Base-by-base conservation (phyloP, 2,797 vertebrate species). In the Tokudaia muenninki region DNA sequence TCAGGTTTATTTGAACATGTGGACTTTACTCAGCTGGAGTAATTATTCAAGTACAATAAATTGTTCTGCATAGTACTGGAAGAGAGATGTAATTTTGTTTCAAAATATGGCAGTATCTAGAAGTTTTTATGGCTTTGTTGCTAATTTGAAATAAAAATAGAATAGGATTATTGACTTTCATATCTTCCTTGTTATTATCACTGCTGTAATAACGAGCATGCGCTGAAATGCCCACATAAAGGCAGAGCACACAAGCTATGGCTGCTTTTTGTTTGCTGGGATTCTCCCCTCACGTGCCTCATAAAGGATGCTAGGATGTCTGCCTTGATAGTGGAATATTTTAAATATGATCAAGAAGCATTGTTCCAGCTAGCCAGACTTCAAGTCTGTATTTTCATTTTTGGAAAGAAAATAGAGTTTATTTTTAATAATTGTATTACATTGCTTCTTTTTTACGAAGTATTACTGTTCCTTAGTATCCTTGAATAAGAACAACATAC, bases 131-230 rank as follows among this genome's bases (percentile, higher is more conserved):
- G 70, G 80, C 55, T 93, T 44, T 96, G 26, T 59, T 78, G 70
- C 96, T 96, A 97, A 87, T 84, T 97, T 94, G 94, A 97, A 97
- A 97, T 97, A 93, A 96, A 95, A 92, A 92, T 86, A 94, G 61
- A 77, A 16, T 75, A 74, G 9, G 3, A 87, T 96, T 93, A 59
- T 44, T 91, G 55, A 95, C 94, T 96, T 95, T 82, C 47, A 63
- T 90, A 55, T 88, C 37, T 61, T 87, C 72, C 21, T 31, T 75
- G 97, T 97, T 97, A 75, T 92, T 90, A 96, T 92, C 75, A 95
- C 6, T 93, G 92, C 75, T 78, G 4, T 41, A 63, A 44, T 94
- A 67, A 96, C 92, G 94, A 95, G 16, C 67, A 88, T 78, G 55
- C 67, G 34, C 14, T 75, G 41, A 95, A 96, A 93, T 96, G 88